These are phyloP conservation scores for Mactromeris polynyma DNA, from an alignment of 2,888 invertebrate genomes.

Conservation along the genomic window DNA sequence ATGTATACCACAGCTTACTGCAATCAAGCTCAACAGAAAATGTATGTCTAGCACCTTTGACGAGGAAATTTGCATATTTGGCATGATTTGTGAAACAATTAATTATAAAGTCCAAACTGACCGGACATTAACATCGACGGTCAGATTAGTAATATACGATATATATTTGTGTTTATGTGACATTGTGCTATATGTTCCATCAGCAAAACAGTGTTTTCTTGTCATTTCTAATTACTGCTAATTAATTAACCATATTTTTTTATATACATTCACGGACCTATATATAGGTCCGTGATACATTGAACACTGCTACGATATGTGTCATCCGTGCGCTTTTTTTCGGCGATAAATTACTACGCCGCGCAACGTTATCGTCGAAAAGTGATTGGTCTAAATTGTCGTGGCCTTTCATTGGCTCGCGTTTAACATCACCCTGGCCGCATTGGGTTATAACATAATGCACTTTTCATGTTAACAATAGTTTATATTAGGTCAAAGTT, in stretches of 20 bases:
- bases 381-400: no score
- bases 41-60: not conserved
- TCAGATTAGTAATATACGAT: not conserved
- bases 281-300: no score
- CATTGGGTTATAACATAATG: not conserved
- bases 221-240: not conserved
- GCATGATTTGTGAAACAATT: no score
- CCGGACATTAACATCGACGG: no score
- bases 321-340: not conserved
- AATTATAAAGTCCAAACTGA: no score
- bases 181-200: not conserved
- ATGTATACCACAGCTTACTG: no score
- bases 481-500: not conserved
- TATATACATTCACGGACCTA: no score
- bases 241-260: not conserved
- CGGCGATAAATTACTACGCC: not conserved
- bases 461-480: not conserved
- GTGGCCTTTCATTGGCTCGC: no score
- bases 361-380: no score
- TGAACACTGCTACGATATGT: not conserved
- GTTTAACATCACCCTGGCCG: not conserved
- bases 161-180: not conserved
- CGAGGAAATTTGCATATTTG: not conserved
- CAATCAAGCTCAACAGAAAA: no score
- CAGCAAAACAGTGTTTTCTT: not conserved